Percentiles rank a stretch among this genome's conserved stretches.
Evolutionary conservation across 2,113 vertebrate species (phyloP).

Genomic region (Menidia beryllina): DNA sequence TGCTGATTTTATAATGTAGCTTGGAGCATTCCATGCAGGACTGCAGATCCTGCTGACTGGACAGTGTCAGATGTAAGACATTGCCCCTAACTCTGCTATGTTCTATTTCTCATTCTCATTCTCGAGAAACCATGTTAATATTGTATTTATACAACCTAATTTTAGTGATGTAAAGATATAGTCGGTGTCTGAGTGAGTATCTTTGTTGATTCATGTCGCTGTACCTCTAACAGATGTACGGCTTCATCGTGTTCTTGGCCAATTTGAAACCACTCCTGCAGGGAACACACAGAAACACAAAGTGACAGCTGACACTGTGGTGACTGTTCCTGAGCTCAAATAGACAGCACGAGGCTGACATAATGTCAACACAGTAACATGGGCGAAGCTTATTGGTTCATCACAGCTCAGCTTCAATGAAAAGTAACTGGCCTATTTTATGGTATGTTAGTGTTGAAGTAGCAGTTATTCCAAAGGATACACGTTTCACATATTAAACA

Average conservation of each 20-base stretch:
- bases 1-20: too few relatives aligned
- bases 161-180: not conserved
- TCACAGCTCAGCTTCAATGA: constrained; percentile 38
- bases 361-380: constrained; percentile 47
- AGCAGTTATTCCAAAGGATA: not conserved
- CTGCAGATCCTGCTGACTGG: too few relatives aligned
- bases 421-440: constrained; percentile 20
- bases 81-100: too few relatives aligned
- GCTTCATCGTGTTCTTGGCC: constrained; percentile 91
- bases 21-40: too few relatives aligned
- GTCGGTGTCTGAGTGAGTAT: not conserved
- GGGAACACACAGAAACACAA: constrained; percentile 55
- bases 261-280: constrained; percentile 89
- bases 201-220: constrained; percentile 34
- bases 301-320: constrained; percentile 61
- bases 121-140: not conserved
- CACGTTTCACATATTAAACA: not conserved
- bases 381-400: constrained; percentile 43
- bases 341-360: constrained; percentile 55
- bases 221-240: constrained; percentile 91
- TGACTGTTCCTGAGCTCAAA: constrained; percentile 42
- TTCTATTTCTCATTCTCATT: not conserved
- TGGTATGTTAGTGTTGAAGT: not conserved
- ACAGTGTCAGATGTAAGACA: not conserved
- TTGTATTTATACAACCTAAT: not conserved